These are phyloP conservation scores for Erethizon dorsatum DNA, from an alignment of 2,797 vertebrate genomes.

Conservation along the genomic window DNA sequence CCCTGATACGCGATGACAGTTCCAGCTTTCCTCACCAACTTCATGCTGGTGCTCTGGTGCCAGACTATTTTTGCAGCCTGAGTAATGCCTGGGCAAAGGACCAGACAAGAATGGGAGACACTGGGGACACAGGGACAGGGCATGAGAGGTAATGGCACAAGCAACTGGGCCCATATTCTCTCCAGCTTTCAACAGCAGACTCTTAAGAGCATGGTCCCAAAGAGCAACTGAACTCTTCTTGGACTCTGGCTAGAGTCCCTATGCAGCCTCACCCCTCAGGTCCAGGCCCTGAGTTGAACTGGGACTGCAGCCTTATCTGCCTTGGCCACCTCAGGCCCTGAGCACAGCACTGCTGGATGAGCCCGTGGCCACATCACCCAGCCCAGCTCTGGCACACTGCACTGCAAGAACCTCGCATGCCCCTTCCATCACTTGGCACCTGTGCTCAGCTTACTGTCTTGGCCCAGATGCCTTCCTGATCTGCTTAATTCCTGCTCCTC, in stretches of 20 bases:
- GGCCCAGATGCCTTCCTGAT: background rate
- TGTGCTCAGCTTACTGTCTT: background rate
- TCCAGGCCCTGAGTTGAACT: background rate
- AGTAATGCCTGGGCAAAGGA: slow-evolving; percentile 71
- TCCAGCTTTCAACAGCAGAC: background rate
- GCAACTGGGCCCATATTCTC: background rate
- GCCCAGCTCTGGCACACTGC: background rate
- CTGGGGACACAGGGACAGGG: slow-evolving; percentile 28
- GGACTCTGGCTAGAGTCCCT: background rate
- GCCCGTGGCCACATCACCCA: background rate
- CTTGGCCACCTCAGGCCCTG: background rate
- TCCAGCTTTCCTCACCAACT: slow-evolving; percentile 60
- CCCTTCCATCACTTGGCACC: background rate
- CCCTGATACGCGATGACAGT: slow-evolving; percentile 6
- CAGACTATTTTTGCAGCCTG: slow-evolving; percentile 75
- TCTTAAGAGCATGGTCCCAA: background rate
- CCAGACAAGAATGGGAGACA: slow-evolving; percentile 32
- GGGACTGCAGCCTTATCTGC: background rate
- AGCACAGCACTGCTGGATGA: background rate
- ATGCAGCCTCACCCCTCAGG: background rate
- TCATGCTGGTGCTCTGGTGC: background rate
- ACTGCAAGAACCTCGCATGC: background rate
- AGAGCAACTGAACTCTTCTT: background rate
- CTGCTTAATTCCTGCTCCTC: background rate
- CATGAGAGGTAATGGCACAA: background rate